Evolutionary conservation across 1,140 invertebrate species (phyloP).

Genomic region (Drosophila nasuta): DNA sequence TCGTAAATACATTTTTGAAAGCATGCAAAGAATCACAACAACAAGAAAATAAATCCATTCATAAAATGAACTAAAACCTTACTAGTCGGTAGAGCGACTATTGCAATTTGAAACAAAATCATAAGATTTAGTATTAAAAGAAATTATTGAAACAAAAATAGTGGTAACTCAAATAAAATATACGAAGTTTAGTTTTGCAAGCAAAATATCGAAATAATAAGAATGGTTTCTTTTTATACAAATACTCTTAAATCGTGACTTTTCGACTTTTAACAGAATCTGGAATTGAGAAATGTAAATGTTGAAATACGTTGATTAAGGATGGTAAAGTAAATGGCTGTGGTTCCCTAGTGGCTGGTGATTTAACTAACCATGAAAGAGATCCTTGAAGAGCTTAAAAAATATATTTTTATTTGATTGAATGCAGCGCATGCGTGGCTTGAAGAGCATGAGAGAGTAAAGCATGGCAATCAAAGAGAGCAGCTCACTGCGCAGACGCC

Average conservation of each 20-base stretch:
- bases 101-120: constrained; percentile 47
- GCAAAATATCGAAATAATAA: constrained; percentile 51
- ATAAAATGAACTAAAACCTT: constrained; percentile 75
- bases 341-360: too few relatives aligned
- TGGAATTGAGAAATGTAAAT: too few relatives aligned
- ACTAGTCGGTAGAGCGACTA: constrained; percentile 51
- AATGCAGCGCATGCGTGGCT: constrained; percentile 53
- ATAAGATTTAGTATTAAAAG: constrained; percentile 70
- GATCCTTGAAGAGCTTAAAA: constrained; percentile 5
- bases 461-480: constrained; percentile 28
- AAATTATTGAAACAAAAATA: constrained; percentile 66
- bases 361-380: too few relatives aligned
- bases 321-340: too few relatives aligned
- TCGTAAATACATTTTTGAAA: constrained; percentile 53
- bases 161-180: constrained; percentile 64
- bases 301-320: too few relatives aligned
- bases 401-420: neutral
- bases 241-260: too few relatives aligned
- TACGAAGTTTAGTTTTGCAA: constrained; percentile 78
- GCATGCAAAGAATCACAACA: constrained; percentile 39
- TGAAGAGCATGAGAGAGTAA: constrained; percentile 17
- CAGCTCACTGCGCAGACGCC: constrained; percentile 21
- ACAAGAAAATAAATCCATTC: constrained; percentile 64
- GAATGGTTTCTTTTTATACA: constrained; percentile 40
- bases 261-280: too few relatives aligned